Evolutionary conservation across 2,797 vertebrate genomes (phyloP).

Genomic region (Trematocara caparti): DNA sequence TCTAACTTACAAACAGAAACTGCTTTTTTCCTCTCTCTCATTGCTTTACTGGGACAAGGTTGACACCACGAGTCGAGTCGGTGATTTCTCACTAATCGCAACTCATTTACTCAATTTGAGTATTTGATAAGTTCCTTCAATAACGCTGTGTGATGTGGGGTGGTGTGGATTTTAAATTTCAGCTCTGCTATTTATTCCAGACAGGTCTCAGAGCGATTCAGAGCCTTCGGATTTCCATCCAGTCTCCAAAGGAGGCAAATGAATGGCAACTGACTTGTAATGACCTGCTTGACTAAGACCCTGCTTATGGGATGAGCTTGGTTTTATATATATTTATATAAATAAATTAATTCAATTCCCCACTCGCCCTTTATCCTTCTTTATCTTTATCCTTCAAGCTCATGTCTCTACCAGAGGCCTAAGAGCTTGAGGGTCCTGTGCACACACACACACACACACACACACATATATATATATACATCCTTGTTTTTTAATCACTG

Average conservation of each 20-base stretch:
- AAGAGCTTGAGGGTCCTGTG: background rate
- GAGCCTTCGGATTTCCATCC: background rate
- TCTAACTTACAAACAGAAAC: background rate
- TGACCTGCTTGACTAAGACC: background rate
- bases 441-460: fast-evolving
- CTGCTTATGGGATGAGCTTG: background rate
- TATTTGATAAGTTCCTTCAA: background rate
- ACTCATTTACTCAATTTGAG: background rate
- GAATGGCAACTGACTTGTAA: background rate
- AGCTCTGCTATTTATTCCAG: background rate
- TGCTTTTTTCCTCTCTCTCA: background rate
- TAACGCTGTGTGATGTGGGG: background rate
- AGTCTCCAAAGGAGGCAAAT: background rate
- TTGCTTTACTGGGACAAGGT: background rate
- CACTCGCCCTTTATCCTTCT: background rate
- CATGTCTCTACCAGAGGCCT: background rate
- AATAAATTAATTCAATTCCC: fast-evolving
- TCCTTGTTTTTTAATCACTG: background rate
- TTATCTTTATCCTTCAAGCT: background rate
- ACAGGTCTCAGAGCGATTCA: background rate
- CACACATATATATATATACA: background rate
- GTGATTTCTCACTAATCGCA: background rate
- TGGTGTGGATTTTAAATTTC: background rate
- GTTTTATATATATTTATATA: background rate
- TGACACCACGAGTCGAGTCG: background rate